These are phyloP conservation scores for Cranoglanis bouderius DNA, from an alignment of 2,113 vertebrate genomes.

Conservation along the genomic window DNA sequence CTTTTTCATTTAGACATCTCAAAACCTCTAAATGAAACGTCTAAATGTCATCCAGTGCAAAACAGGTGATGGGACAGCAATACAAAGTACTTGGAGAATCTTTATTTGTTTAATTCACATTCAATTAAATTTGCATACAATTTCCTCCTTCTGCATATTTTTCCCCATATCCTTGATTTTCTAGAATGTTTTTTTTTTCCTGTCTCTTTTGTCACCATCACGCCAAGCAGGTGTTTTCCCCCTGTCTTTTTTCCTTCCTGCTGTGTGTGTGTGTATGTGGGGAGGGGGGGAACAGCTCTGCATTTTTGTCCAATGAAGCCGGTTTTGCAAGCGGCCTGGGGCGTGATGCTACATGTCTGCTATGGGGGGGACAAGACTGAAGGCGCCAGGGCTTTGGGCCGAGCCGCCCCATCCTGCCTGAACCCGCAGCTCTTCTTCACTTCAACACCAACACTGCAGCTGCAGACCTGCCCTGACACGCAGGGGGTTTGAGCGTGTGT, in stretches of 20 bases:
- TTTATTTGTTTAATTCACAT: background rate
- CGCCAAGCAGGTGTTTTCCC: constrained; percentile 40
- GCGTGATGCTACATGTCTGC: constrained; percentile 94
- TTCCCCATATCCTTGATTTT: background rate
- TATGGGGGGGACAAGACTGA: constrained; percentile 98
- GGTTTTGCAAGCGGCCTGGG: constrained; percentile 77
- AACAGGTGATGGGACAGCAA: background rate
- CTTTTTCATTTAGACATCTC: background rate
- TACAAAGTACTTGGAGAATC: background rate
- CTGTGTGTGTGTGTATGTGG: background rate
- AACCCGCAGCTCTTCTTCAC: constrained; percentile 91
- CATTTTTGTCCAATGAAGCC: constrained; percentile 78
- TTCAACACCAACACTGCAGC: constrained; percentile 81
- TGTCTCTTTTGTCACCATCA: constrained; percentile 1
- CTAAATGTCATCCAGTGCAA: background rate
- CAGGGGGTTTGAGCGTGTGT: constrained; percentile 59
- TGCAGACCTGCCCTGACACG: constrained; percentile 86
- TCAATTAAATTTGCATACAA: background rate
- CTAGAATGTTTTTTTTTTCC: constrained; percentile 5
- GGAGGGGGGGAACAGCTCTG: constrained; percentile 32
- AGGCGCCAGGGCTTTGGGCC: constrained; percentile 90
- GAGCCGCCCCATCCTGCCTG: constrained; percentile 82
- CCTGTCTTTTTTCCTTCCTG: constrained; percentile 42
- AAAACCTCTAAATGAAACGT: too few relatives aligned
- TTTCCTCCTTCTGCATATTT: background rate